Evolutionary conservation across 2,113 vertebrate genomes (phyloP).

Genomic region (Amphilophus citrinellus): DNA sequence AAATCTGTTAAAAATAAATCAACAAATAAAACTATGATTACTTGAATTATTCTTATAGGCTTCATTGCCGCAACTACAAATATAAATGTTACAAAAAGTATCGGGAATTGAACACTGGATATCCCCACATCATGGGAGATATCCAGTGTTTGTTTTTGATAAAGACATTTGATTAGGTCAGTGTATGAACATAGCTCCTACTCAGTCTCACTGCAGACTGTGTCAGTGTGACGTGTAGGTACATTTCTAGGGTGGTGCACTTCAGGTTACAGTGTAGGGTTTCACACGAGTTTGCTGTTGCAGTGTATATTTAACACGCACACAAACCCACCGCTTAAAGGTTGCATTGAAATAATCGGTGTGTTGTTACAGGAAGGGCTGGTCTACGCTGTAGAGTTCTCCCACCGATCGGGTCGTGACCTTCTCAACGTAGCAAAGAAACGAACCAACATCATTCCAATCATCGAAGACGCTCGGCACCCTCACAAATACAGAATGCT

Average conservation of each 20-base stretch:
- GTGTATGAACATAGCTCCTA: too few species aligned
- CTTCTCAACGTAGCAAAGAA: conserved; percentile 96
- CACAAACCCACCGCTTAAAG: neutral
- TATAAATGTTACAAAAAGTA: too few species aligned
- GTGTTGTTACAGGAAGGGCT: conserved; percentile 85
- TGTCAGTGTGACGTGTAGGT: neutral
- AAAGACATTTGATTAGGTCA: too few species aligned
- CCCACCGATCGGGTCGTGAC: conserved; percentile 92
- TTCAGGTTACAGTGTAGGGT: accelerated
- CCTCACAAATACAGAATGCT: conserved; percentile 96
- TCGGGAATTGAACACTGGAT: too few species aligned
- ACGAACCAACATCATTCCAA: conserved; percentile 94
- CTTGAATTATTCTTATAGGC: too few species aligned
- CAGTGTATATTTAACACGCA: accelerated
- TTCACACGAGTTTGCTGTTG: neutral
- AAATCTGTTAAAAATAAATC: neutral
- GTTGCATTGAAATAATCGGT: neutral
- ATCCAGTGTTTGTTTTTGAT: too few species aligned
- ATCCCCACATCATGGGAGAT: too few species aligned
- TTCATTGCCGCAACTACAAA: neutral
- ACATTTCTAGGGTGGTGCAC: neutral
- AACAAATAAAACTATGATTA: neutral
- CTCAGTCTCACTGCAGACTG: too few species aligned
- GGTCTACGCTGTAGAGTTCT: conserved; percentile 95
- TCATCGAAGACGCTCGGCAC: conserved; percentile 93